These are phyloP conservation scores for Reticulitermes speratus DNA, from an alignment of 1,140 invertebrate genomes.

Conservation along the genomic window DNA sequence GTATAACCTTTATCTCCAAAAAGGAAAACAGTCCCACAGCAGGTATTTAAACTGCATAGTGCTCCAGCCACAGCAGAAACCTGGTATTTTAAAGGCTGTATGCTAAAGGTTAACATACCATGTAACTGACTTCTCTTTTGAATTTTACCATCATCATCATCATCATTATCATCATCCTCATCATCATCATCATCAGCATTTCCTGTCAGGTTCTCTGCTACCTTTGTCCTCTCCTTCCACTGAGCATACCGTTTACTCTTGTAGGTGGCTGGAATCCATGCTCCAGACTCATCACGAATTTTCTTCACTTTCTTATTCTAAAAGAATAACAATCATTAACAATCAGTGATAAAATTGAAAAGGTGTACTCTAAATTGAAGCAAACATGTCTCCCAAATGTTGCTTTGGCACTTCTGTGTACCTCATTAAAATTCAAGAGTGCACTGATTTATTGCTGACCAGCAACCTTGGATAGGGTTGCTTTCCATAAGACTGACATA, in stretches of 20 bases:
- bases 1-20: too few species aligned
- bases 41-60: too few species aligned
- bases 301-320: constrained; percentile 66
- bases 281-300: constrained; percentile 93
- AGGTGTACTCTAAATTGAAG: constrained; percentile 32
- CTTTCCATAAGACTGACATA: too few species aligned
- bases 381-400: too few species aligned
- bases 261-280: constrained; percentile 90
- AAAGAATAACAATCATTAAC: constrained; percentile 38
- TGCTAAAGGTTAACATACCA: not conserved
- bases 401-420: too few species aligned
- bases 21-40: too few species aligned
- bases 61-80: too few species aligned
- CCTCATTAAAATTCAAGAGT: too few species aligned
- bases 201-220: constrained; percentile 52
- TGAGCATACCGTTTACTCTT: constrained; percentile 85
- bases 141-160: constrained; percentile 34
- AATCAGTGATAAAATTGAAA: constrained; percentile 24
- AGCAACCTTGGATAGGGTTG: too few species aligned
- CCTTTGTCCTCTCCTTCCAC: constrained; percentile 84
- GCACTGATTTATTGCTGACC: too few species aligned
- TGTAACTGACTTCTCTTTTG: not conserved
- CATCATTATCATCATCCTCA: constrained; percentile 52
- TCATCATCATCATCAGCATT: constrained; percentile 57
- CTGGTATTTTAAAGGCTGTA: too few species aligned